A percentile compares a stretch with the other conserved stretches of the same genome.
Evolutionary conservation across 2,797 vertebrate genomes (phyloP).

Genomic region (Telmatherina bonti): DNA sequence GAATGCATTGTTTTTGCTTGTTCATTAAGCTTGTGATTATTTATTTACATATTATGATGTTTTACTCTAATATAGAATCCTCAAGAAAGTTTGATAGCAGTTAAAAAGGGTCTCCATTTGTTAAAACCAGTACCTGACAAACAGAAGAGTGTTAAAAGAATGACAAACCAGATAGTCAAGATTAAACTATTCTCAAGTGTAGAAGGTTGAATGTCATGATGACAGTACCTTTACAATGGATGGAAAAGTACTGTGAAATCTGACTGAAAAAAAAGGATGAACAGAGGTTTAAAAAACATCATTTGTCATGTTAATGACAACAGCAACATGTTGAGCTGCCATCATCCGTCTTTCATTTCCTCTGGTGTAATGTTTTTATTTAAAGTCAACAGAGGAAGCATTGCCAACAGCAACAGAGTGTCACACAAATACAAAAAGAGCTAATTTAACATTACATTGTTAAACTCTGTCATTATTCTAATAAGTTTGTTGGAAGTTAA

Average conservation of each 20-base stretch:
- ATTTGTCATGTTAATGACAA: slow-evolving; percentile 45
- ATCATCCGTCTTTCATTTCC: slow-evolving; percentile 34
- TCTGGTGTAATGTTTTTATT: slow-evolving; percentile 10
- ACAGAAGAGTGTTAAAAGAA: no score
- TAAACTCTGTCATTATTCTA: neutral
- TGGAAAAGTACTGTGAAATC: slow-evolving; percentile 37
- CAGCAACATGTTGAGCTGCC: slow-evolving; percentile 41
- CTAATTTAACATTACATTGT: neutral
- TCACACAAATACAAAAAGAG: neutral
- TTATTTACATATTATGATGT: neutral
- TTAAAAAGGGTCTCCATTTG: neutral
- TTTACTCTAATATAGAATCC: neutral
- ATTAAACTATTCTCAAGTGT: slow-evolving; percentile 21
- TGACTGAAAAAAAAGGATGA: slow-evolving; percentile 50
- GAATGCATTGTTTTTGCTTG: no score
- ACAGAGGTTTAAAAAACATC: slow-evolving; percentile 26
- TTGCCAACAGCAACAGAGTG: slow-evolving; percentile 1
- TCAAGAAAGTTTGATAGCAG: slow-evolving; percentile 2
- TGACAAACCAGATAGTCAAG: slow-evolving; percentile 29
- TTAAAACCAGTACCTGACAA: slow-evolving; percentile 3
- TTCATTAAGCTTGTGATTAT: neutral
- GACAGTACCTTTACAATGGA: slow-evolving; percentile 32
- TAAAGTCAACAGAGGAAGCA: slow-evolving; percentile 4
- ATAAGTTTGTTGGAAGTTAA: neutral
- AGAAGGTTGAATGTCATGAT: slow-evolving; percentile 25